These are phyloP conservation scores for Rhorus exstirpatorius DNA, from an alignment of 2,888 invertebrate species.

Conservation along the genomic window DNA sequence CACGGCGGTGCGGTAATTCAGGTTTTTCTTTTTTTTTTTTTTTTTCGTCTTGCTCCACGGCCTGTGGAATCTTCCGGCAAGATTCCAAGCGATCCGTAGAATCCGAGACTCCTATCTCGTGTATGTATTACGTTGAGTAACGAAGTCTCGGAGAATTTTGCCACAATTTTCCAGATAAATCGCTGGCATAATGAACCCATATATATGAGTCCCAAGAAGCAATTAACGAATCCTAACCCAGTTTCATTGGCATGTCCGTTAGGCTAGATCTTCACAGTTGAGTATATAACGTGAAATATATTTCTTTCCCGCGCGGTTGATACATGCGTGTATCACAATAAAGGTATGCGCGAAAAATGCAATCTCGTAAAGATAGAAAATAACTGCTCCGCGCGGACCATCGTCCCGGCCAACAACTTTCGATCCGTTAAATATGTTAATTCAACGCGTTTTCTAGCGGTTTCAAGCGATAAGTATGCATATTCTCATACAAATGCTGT, in stretches of 20 bases:
- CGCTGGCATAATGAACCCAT: neutral
- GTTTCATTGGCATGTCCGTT: too few species aligned
- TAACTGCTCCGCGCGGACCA: slow-evolving; percentile 55
- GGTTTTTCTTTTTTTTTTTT: too few species aligned
- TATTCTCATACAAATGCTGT: neutral
- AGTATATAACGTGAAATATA: neutral
- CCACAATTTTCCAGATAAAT: neutral
- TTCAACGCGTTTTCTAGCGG: slow-evolving; percentile 59
- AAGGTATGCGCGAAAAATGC: slow-evolving; percentile 41
- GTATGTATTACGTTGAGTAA: too few species aligned
- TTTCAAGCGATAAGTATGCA: slow-evolving; percentile 40
- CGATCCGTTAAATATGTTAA: slow-evolving; percentile 53
- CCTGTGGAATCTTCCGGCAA: neutral
- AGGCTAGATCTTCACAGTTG: too few species aligned
- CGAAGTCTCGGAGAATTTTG: neutral
- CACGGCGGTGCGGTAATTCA: neutral
- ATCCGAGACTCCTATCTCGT: neutral
- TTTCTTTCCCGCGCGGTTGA: neutral
- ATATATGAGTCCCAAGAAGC: too few species aligned
- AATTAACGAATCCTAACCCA: too few species aligned
- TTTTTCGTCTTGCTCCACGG: slow-evolving; percentile 15
- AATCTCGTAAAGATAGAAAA: slow-evolving; percentile 27
- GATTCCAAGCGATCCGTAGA: slow-evolving; percentile 24
- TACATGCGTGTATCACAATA: slow-evolving; percentile 13
- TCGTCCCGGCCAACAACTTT: slow-evolving; percentile 34